Evolutionary conservation across 2,113 vertebrate species (phyloP).

Genomic region (Diadophis punctatus): DNA sequence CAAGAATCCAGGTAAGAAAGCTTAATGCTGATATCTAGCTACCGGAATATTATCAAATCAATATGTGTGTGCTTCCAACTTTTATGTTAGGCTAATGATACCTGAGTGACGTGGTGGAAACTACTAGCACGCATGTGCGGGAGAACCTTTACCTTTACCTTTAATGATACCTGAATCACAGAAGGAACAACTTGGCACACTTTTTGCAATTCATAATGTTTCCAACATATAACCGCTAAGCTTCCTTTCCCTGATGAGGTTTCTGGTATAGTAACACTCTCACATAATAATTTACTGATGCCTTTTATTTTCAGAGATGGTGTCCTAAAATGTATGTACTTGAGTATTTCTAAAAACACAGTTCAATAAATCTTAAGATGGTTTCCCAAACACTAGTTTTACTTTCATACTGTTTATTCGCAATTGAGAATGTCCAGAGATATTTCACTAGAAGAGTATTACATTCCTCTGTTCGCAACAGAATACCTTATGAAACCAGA

Average conservation of each 20-base stretch:
- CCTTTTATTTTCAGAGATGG: neutral
- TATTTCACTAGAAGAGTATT: too few relatives aligned
- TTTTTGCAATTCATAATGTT: neutral
- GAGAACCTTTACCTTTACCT: too few relatives aligned
- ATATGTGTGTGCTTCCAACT: neutral
- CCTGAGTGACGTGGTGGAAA: too few relatives aligned
- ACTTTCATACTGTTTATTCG: neutral
- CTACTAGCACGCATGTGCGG: too few relatives aligned
- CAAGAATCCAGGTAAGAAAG: conserved; percentile 86
- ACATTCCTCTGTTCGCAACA: too few relatives aligned
- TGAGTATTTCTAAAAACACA: neutral
- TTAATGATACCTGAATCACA: neutral
- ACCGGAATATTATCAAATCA: neutral
- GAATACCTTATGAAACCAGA: too few relatives aligned
- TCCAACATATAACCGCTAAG: neutral
- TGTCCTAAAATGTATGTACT: neutral
- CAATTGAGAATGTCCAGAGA: too few relatives aligned
- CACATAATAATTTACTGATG: fast-evolving
- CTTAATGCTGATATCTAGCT: neutral
- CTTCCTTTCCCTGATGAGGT: neutral
- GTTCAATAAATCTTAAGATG: neutral
- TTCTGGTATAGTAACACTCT: neutral
- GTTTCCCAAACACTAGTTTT: neutral
- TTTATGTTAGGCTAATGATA: neutral
- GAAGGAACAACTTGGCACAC: neutral